Conservation (phyloP, 2,113 vertebrate genomes). For the Acrocephalus kingi region DNA sequence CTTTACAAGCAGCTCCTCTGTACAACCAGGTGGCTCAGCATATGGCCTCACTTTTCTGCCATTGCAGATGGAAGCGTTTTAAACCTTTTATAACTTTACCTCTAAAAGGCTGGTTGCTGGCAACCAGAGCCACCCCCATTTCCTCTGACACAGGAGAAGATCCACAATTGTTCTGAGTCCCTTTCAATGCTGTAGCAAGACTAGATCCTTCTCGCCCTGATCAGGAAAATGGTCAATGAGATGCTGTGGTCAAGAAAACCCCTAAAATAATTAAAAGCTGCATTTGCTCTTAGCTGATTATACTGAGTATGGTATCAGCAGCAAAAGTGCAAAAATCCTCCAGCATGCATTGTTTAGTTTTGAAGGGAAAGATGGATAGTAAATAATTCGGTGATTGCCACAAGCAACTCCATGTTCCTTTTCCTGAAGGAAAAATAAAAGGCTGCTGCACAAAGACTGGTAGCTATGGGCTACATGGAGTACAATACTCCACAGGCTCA, state of each 20-base stretch:
- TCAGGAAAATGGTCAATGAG: not conserved
- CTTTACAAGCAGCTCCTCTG: conserved; percentile 19
- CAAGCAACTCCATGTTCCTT: not conserved
- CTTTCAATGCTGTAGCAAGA: not conserved
- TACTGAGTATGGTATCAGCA: not conserved
- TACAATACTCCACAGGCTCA: not conserved
- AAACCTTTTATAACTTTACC: not conserved
- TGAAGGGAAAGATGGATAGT: not conserved
- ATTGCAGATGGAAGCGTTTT: not conserved
- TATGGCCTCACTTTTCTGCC: not conserved
- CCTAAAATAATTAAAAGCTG: not conserved
- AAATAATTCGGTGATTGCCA: not conserved
- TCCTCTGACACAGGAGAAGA: not conserved
- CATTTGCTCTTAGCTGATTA: not conserved
- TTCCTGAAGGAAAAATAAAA: not conserved
- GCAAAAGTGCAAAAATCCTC: not conserved
- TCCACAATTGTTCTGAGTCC: not conserved
- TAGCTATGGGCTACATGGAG: not conserved
- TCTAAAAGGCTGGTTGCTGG: not conserved
- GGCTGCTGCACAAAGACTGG: not conserved
- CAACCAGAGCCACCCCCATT: not conserved
- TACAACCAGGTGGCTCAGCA: conserved; percentile 6
- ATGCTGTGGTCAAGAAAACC: not conserved
- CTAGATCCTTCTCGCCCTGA: not conserved
- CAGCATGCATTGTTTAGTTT: not conserved